phyloP scores from a whole-genome alignment of 1,140 invertebrate species.

The Agrypnia vestita region DNA sequence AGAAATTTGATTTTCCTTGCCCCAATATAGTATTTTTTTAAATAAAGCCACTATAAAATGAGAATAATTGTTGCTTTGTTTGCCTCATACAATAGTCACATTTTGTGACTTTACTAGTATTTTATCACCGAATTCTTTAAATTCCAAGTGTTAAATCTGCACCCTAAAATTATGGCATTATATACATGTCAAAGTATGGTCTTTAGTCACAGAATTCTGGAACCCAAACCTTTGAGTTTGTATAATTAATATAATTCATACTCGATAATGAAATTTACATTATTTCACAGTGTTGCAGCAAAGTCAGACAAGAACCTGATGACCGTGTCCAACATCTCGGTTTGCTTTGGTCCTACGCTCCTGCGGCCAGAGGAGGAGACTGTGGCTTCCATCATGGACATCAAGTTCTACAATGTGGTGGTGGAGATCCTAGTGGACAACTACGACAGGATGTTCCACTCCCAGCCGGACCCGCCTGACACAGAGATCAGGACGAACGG shows the following conservation, averaged over 20 bases:
- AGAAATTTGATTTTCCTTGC: too few relatives aligned
- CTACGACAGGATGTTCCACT: conserved; percentile 85
- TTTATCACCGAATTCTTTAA: too few relatives aligned
- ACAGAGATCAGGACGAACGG: conserved; percentile 49
- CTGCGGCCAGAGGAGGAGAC: conserved; percentile 96
- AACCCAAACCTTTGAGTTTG: too few relatives aligned
- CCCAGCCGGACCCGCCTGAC: conserved; percentile 65
- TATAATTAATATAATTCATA: background rate
- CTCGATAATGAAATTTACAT: conserved; percentile 16
- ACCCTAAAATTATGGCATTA: too few relatives aligned
- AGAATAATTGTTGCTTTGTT: too few relatives aligned
- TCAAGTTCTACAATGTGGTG: conserved; percentile 98
- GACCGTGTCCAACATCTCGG: conserved; percentile 96
- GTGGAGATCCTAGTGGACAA: conserved; percentile 97
- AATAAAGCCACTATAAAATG: too few relatives aligned
- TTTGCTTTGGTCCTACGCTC: conserved; percentile 99
- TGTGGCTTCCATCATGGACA: conserved; percentile 97
- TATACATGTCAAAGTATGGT: too few relatives aligned
- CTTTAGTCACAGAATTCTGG: too few relatives aligned
- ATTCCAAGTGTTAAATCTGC: too few relatives aligned
- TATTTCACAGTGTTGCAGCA: conserved; percentile 82
- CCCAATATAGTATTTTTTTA: too few relatives aligned
- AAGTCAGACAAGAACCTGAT: conserved; percentile 94
- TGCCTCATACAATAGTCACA: too few relatives aligned
- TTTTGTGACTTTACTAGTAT: too few relatives aligned